Evolutionary conservation across 2,797 vertebrate species (phyloP), one percentile per base, ranked within the genome.

Genomic region (Mormyrus proboscirostris): DNA sequence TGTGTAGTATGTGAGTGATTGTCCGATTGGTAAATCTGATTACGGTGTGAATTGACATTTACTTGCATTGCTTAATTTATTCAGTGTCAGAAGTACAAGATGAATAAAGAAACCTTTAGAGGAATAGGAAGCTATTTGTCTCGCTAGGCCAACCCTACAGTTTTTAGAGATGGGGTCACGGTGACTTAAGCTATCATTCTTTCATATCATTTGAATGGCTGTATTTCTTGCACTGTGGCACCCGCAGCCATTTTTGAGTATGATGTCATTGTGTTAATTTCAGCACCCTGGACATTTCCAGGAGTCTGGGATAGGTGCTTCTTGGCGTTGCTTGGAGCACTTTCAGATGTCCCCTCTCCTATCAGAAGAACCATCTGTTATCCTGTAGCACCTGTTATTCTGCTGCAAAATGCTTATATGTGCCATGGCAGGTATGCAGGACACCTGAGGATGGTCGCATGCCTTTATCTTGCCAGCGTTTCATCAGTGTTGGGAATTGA

Each of bases 281-380:
- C 83, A 85, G 83, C 47, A 85, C 83, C 49, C 10, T 85, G 49
- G 83, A 85, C 25, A 85, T 85, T 85, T 85, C 83, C 83, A 12
- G 49, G 47, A 49, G 47, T 51, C 49, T 51, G 82, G 82, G n/a
- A 29, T 82, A 82, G 76, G 49, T 85, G 9, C 4, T 29, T 51
- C 44, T 49, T 85, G 49, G 41, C 41, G 3, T 47, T 7, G 22
- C 25, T 85, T 50, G 49, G 83, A 85, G 22, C n/a, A 29, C 49
- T 51, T 47, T 82, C 69, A 76, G 69, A 19, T 47, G 41, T 25
- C 9, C n/a, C 22, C 47, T 47, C 25, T 51, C 49, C 83, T 51
- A 51, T 29, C 22, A 50, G 44, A 29, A 51, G 22, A 85, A 29
- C 49, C 49, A 51, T 50, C 22, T 50, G 49, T 85, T 47, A 51